phyloP scores from a whole-genome alignment of 2,113 vertebrate species.

The Meriones unguiculatus region DNA sequence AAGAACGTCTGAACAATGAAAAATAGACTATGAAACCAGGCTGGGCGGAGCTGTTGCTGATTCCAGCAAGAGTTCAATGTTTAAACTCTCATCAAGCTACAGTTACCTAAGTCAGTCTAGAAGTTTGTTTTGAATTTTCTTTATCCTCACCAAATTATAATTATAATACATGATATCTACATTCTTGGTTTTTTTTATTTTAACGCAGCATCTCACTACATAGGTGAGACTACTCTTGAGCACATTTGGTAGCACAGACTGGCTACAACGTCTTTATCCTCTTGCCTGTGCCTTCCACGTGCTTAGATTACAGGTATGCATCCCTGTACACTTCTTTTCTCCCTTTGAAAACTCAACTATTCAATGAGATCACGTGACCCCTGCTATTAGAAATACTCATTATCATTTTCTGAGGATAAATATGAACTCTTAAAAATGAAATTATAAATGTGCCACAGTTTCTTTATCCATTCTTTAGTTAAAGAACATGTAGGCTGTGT shows the following conservation, averaged over 20 bases:
- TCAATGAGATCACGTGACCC: not conserved
- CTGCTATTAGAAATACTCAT: not conserved
- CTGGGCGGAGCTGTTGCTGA: not conserved
- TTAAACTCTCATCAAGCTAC: conserved; percentile 40
- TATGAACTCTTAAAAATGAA: not conserved
- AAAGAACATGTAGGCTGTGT: too few species aligned
- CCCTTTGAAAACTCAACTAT: conserved; percentile 11
- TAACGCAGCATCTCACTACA: not conserved
- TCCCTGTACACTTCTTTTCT: not conserved
- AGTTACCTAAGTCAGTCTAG: not conserved
- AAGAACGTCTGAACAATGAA: not conserved
- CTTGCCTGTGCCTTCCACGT: not conserved
- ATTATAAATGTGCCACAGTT: not conserved
- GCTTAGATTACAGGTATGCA: not conserved
- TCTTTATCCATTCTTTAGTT: too few species aligned
- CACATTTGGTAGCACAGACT: not conserved
- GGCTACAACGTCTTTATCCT: not conserved
- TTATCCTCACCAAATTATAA: not conserved
- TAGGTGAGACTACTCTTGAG: not conserved
- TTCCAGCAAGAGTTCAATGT: not conserved
- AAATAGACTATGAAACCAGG: not conserved
- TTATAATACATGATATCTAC: not conserved
- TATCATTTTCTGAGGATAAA: not conserved
- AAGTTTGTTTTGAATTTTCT: conserved; percentile 4
- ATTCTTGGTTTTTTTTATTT: conserved; percentile 5